Base-by-base conservation (phyloP, 2,888 invertebrate genomes). In the Piscicola geometra region DNA sequence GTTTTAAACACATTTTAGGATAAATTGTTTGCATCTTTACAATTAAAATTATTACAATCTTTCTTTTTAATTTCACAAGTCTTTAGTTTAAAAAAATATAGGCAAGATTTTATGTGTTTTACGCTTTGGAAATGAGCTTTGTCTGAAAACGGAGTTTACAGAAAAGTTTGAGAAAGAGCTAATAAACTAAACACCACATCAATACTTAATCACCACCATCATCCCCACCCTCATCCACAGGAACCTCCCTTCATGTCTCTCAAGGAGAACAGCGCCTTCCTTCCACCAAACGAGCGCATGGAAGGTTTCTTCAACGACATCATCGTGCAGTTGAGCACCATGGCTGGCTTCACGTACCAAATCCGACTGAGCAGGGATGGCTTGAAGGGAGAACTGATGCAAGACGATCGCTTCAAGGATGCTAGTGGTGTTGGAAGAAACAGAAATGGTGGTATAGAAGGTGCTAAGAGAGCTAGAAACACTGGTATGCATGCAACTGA, bases 291-390 rank as follows among this genome's bases (percentile, higher is more conserved):
- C 68, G 77, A 80, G 56, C 77, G 78, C 2, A 80, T 76, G 70
- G 80, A 80, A 75, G 80, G 80, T 35, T 78, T 78, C 76, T 71
- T 80, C 68, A 78, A 79, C 15, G 80, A 80, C 77, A 76, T 80
- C 50, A 56, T 80, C 47, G 21, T 33, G 15, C 28, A 52, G 9
- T 56, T 80, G 25, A 56, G 78, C 1, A 28, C 41, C 12, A 30
- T 75, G 15, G 50, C 77, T 30, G 79, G 79, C n/a, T 78, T 80
- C 69, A 73, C 77, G 21, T 80, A 80, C 75, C 77, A 77, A 67
- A 79, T 80, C 47, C 77, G 78, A 9, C 75, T 80, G 74, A 56
- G 76, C 18, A 64, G 75, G 21, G 80, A 80, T 52, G 75, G 73
- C 9, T 41, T 47, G 56, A 36, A 73, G 33, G 76, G 74, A 41